A percentile compares a stretch with the other conserved stretches of the same genome.
phyloP scores from a whole-genome alignment of 2,888 invertebrate genomes.

The Dorcus hopei region DNA sequence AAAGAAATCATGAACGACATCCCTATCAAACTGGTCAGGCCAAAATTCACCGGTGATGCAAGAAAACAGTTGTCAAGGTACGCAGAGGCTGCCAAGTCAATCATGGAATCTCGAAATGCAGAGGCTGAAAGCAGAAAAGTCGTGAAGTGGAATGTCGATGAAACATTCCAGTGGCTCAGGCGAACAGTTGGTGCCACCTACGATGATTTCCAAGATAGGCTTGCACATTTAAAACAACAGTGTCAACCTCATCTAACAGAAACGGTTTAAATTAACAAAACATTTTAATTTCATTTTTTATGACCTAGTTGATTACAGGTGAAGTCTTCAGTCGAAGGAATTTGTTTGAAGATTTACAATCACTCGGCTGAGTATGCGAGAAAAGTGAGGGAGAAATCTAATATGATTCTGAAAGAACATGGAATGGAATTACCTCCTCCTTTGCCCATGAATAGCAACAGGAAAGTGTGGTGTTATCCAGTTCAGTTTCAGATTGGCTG shows the following conservation, averaged over 20 bases:
- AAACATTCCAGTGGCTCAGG: conserved; percentile 93
- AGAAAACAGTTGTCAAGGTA: conserved; percentile 82
- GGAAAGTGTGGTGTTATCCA: conserved; percentile 95
- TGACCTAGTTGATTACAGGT: conserved; percentile 46
- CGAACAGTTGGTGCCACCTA: conserved; percentile 91
- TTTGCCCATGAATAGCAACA: conserved; percentile 64
- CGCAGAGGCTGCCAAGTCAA: conserved; percentile 95
- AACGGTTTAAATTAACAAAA: conserved; percentile 55
- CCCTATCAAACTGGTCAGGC: conserved; percentile 87
- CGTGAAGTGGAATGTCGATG: conserved; percentile 98
- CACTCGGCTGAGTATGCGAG: conserved; percentile 88
- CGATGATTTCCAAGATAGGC: conserved; percentile 86
- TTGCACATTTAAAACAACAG: conserved; percentile 88
- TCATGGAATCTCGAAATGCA: conserved; percentile 91
- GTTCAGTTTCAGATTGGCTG: conserved; percentile 85
- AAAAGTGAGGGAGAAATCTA: conserved; percentile 85
- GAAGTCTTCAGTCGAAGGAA: conserved; percentile 90
- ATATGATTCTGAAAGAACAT: conserved; percentile 80
- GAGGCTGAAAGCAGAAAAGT: conserved; percentile 93
- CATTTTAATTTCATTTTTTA: not conserved
- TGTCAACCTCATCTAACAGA: conserved; percentile 95
- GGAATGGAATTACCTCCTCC: conserved; percentile 64
- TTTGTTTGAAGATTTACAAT: conserved; percentile 91
- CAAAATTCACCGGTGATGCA: conserved; percentile 93
- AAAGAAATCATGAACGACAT: conserved; percentile 98